Percentiles rank a stretch among this genome's conserved stretches.
Evolutionary conservation across 2,797 vertebrate species (phyloP).

Genomic region (Muscicapa striata): DNA sequence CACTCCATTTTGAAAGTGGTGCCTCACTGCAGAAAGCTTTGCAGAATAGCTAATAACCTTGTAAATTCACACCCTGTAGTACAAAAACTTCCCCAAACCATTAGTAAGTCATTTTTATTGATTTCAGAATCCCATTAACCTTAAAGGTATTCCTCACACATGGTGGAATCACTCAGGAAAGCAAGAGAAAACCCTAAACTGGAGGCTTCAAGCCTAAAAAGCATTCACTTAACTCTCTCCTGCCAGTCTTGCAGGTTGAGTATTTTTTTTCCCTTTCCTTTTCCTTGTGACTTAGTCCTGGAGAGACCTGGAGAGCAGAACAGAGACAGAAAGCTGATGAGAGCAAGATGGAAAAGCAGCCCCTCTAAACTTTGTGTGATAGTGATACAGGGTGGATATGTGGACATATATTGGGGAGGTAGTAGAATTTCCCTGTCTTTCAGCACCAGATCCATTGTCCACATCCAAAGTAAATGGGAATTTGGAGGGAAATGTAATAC

Average conservation of each 20-base stretch:
- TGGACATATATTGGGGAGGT: not conserved
- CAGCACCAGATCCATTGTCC: not conserved
- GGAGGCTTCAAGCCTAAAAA: not conserved
- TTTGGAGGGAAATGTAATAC: rapidly evolving
- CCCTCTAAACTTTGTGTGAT: not conserved
- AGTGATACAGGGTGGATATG: no score
- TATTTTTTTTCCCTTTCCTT: not conserved
- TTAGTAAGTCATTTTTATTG: constrained; percentile 56
- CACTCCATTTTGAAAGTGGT: not conserved
- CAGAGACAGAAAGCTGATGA: not conserved
- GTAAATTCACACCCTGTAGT: constrained; percentile 33
- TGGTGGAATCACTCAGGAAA: constrained; percentile 18
- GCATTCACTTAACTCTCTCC: not conserved
- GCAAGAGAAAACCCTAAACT: constrained; percentile 3
- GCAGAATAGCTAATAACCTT: constrained; percentile 33
- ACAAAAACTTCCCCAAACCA: constrained; percentile 36
- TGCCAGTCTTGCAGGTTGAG: not conserved
- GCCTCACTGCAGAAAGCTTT: not conserved
- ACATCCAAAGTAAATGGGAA: not conserved
- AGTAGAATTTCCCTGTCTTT: not conserved
- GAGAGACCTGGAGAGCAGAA: not conserved
- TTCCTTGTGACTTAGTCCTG: not conserved
- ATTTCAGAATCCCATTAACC: constrained; percentile 51
- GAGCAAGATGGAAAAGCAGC: not conserved
- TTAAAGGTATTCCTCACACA: constrained; percentile 32